phyloP scores from a whole-genome alignment of 2,888 invertebrate species.

The Tineola bisselliella region DNA sequence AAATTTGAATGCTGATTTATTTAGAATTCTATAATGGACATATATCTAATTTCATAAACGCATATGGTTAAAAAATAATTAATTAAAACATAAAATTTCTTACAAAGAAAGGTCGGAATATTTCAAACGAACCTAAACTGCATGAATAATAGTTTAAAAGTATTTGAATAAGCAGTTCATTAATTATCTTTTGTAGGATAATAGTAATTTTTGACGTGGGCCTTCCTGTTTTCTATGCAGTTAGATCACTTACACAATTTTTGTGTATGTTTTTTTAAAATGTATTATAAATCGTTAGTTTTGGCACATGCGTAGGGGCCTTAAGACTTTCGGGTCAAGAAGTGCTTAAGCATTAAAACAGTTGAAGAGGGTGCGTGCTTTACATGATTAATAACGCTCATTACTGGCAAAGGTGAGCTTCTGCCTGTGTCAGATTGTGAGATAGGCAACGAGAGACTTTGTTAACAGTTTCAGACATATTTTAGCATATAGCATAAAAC shows the following conservation, averaged over 20 bases:
- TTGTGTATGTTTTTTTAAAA: conserved; percentile 25
- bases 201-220: conserved; percentile 65
- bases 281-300: conserved; percentile 40
- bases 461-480: background rate
- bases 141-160: conserved; percentile 68
- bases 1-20: too few species aligned
- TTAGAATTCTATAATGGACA: too few species aligned
- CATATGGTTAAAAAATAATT: conserved; percentile 52
- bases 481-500: background rate
- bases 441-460: background rate
- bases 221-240: conserved; percentile 61
- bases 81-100: conserved; percentile 43
- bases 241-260: conserved; percentile 56
- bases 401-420: conserved; percentile 39
- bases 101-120: conserved; percentile 59
- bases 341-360: conserved; percentile 26
- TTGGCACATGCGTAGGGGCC: conserved; percentile 47
- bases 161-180: conserved; percentile 68
- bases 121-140: conserved; percentile 60
- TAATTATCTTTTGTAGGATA: conserved; percentile 58
- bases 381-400: conserved; percentile 53
- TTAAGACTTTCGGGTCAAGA: conserved; percentile 33
- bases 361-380: conserved; percentile 17
- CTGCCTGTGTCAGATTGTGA: conserved; percentile 41
- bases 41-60: conserved; percentile 38